A percentile compares a stretch with the other conserved stretches of the same genome.
These are phyloP conservation scores for Calliopum simillimum DNA, from an alignment of 2,888 invertebrate species.

Conservation along the genomic window DNA sequence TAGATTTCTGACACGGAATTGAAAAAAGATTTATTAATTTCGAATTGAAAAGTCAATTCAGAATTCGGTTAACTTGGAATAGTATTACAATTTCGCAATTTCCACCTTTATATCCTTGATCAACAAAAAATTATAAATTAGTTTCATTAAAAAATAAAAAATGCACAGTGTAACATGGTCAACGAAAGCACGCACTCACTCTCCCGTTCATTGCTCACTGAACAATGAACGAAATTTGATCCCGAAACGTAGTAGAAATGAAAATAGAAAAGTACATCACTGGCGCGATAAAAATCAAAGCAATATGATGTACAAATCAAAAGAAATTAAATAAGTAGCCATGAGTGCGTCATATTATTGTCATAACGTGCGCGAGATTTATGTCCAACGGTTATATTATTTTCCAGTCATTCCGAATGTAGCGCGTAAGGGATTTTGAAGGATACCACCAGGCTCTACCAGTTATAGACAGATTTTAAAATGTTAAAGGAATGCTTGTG, in stretches of 20 bases:
- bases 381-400: conserved; percentile 5
- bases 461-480: conserved; percentile 9
- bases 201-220: conserved; percentile 46
- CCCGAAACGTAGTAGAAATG: conserved; percentile 43
- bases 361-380: conserved; percentile 12
- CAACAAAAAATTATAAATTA: no score
- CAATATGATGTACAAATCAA: neutral
- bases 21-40: no score
- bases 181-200: conserved; percentile 4
- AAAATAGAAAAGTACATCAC: conserved; percentile 13
- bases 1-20: no score
- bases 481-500: conserved; percentile 37
- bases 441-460: neutral
- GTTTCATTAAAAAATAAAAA: no score
- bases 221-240: conserved; percentile 55
- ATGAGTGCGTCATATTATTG: neutral
- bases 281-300: conserved; percentile 8
- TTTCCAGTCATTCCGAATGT: neutral
- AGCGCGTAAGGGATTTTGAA: conserved; percentile 14
- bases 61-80: neutral
- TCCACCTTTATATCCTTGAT: neutral
- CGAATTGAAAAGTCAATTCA: neutral
- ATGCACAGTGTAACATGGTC: neutral
- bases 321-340: conserved; percentile 3
- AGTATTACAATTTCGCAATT: no score